Conservation (phyloP, 1,140 invertebrate species). For the Choristoneura fumiferana region DNA sequence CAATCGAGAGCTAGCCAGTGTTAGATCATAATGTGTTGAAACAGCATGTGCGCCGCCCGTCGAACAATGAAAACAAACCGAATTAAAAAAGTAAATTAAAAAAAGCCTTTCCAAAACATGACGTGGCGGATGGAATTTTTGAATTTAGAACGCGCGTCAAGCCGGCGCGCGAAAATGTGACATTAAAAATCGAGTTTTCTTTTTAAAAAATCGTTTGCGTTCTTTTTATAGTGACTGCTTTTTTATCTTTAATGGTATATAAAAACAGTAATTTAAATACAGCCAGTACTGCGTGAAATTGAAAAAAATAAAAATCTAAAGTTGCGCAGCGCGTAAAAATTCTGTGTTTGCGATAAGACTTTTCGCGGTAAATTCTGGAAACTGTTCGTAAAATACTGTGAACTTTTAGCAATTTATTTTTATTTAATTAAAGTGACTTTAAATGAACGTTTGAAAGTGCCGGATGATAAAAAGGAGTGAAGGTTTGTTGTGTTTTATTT, state of each 20-base stretch:
- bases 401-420: background rate
- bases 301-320: constrained; percentile 4
- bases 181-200: background rate
- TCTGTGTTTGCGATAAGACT: constrained; percentile 2
- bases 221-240: background rate
- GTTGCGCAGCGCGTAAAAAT: constrained; percentile 14
- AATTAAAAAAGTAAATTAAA: constrained; percentile 53
- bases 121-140: constrained; percentile 17
- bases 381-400: constrained; percentile 3
- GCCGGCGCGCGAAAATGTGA: background rate
- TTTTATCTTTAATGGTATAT: constrained; percentile 1
- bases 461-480: background rate
- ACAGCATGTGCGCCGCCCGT: constrained; percentile 62
- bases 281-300: constrained; percentile 11
- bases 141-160: constrained; percentile 10
- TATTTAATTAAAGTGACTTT: constrained; percentile 8
- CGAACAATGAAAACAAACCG: constrained; percentile 66
- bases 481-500: constrained; percentile 17
- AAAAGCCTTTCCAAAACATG: constrained; percentile 2
- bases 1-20: constrained; percentile 75
- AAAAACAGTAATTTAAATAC: constrained; percentile 18
- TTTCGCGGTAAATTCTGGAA: constrained; percentile 1
- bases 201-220: background rate
- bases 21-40: constrained; percentile 78
- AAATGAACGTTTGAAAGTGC: background rate